Percentiles rank a stretch among this genome's conserved stretches.
These are phyloP conservation scores for Promerops cafer DNA, from an alignment of 2,113 vertebrate species.

Conservation along the genomic window DNA sequence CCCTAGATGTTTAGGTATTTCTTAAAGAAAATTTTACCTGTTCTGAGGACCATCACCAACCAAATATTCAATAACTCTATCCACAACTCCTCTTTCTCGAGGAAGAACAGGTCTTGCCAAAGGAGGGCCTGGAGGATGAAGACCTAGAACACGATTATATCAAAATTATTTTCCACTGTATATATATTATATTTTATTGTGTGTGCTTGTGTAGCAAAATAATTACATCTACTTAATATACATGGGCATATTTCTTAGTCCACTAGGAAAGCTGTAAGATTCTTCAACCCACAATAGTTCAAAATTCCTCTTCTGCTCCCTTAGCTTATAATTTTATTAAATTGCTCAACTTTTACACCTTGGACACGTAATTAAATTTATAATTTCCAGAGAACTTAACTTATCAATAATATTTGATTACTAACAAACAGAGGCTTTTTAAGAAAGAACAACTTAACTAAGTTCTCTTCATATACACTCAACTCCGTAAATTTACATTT, in stretches of 20 bases:
- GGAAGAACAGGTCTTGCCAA: slow-evolving; percentile 92
- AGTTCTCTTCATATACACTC: not conserved
- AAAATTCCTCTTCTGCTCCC: not conserved
- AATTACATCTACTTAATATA: not conserved
- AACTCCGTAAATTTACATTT: not conserved
- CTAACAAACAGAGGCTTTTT: not conserved
- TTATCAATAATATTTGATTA: not conserved
- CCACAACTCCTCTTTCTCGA: slow-evolving; percentile 86
- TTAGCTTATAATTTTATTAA: not conserved
- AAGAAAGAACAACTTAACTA: not conserved
- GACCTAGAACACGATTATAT: slow-evolving; percentile 69
- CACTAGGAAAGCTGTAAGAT: not conserved
- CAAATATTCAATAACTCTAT: slow-evolving; percentile 95
- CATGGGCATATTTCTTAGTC: not conserved
- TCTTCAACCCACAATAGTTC: not conserved
- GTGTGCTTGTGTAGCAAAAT: not conserved
- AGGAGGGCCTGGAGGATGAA: slow-evolving; percentile 95
- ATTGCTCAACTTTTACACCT: not conserved
- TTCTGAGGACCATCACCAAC: slow-evolving; percentile 98
- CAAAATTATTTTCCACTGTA: not conserved
- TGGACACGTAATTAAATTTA: not conserved
- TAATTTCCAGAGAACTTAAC: not conserved
- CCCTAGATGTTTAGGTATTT: not conserved
- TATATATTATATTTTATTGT: not conserved
- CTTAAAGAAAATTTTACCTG: slow-evolving; percentile 74